Percentiles rank a stretch among this genome's conserved stretches.
These are phyloP conservation scores for Tupiocoris notatus DNA, from an alignment of 2,888 invertebrate species.

Conservation along the genomic window DNA sequence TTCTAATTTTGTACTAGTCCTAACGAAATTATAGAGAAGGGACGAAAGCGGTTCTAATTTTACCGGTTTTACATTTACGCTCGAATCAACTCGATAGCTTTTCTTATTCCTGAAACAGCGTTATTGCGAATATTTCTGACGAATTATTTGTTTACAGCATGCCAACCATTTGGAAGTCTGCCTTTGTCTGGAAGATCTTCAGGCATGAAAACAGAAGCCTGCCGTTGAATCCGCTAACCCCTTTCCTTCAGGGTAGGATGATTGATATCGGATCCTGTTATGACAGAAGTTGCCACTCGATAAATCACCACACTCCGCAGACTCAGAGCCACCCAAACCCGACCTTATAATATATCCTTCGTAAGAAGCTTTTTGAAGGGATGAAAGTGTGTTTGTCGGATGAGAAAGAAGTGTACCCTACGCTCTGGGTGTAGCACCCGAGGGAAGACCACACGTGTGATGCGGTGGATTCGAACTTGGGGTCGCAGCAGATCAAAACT, in stretches of 20 bases:
- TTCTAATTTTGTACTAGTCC: too few relatives aligned
- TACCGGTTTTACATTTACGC: too few relatives aligned
- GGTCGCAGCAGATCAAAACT: too few relatives aligned
- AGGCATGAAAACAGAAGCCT: neutral
- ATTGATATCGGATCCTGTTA: conserved; percentile 37
- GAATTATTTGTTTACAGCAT: too few relatives aligned
- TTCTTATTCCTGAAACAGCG: too few relatives aligned
- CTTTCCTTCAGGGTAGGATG: conserved; percentile 18
- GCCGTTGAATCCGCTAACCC: conserved; percentile 6
- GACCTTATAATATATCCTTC: conserved; percentile 10
- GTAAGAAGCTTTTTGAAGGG: conserved; percentile 12
- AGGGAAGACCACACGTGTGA: conserved; percentile 1
- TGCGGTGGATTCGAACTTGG: neutral
- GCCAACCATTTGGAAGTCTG: too few relatives aligned
- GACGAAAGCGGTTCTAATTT: too few relatives aligned
- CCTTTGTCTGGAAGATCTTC: neutral
- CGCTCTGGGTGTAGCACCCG: conserved; percentile 16
- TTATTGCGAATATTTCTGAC: too few relatives aligned
- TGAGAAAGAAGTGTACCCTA: conserved; percentile 15
- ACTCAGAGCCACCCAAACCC: neutral
- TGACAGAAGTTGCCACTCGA: conserved; percentile 41
- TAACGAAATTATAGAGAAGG: too few relatives aligned
- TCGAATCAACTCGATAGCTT: too few relatives aligned
- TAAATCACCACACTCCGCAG: conserved; percentile 13
- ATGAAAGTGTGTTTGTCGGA: neutral